A percentile compares a stretch with the other conserved stretches of the same genome.
phyloP scores from a whole-genome alignment of 2,113 vertebrate genomes.

The Tachycineta bicolor region DNA sequence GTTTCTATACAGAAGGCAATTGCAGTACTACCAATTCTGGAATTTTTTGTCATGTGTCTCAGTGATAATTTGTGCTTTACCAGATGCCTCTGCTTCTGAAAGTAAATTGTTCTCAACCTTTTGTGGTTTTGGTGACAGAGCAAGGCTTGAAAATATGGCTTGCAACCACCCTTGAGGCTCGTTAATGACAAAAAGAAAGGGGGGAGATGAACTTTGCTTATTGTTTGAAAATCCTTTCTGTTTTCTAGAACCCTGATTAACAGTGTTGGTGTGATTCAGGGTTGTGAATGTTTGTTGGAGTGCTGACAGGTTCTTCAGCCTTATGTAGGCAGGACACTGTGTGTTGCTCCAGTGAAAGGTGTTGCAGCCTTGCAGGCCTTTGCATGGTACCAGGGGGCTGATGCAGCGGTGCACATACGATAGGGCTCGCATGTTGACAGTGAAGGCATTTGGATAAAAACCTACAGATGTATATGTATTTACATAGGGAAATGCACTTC shows the following conservation, averaged over 20 bases:
- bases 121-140: background rate
- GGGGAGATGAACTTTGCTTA: background rate
- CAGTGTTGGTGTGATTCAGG: background rate
- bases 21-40: background rate
- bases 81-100: background rate
- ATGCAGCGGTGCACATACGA: fast-evolving
- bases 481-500: background rate
- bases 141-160: background rate
- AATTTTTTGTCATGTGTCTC: background rate
- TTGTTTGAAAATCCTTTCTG: background rate
- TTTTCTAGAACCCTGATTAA: background rate
- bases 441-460: background rate
- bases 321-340: background rate
- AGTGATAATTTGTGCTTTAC: slow-evolving; percentile 9
- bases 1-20: background rate
- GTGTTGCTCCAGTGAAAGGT: background rate
- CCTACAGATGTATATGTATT: background rate
- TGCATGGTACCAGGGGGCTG: background rate
- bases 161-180: background rate
- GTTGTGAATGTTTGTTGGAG: background rate
- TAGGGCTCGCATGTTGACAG: background rate
- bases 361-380: background rate
- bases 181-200: background rate
- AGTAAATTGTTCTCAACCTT: background rate
- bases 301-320: background rate